Evolutionary conservation across 1,140 invertebrate species (phyloP).

Genomic region (Sitodiplosis mosellana): DNA sequence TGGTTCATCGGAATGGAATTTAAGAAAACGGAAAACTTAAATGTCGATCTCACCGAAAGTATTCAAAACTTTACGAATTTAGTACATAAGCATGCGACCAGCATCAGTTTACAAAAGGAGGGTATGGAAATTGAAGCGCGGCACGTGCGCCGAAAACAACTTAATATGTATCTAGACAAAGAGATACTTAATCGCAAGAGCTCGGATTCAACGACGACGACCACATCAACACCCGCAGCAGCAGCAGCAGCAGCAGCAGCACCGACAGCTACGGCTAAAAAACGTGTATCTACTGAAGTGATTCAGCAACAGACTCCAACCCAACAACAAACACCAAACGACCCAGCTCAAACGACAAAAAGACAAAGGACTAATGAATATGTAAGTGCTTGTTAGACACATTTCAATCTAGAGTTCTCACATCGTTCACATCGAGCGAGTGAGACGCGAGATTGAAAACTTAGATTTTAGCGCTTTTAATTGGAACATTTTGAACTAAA

Average conservation of each 20-base stretch:
- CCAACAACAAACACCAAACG: slow-evolving; percentile 3
- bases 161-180: slow-evolving; percentile 43
- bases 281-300: slow-evolving; percentile 10
- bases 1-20: slow-evolving; percentile 97
- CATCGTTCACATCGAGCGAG: no score
- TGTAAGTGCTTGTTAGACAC: no score
- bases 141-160: slow-evolving; percentile 52
- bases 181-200: background rate
- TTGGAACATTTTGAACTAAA: no score
- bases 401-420: slow-evolving; percentile 15
- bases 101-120: slow-evolving; percentile 63
- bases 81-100: slow-evolving; percentile 37
- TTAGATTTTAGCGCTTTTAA: no score
- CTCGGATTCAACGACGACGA: background rate
- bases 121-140: slow-evolving; percentile 78
- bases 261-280: slow-evolving; percentile 8
- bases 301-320: background rate
- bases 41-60: slow-evolving; percentile 84
- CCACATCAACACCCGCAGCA: background rate
- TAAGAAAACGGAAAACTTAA: slow-evolving; percentile 65
- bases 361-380: slow-evolving; percentile 1
- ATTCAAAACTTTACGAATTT: slow-evolving; percentile 76
- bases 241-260: slow-evolving; percentile 6
- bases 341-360: slow-evolving; percentile 8
- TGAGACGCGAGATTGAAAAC: slow-evolving; percentile 16